Evolutionary conservation across 23 tunicate species (phyloP).

Genomic region (Clavelina lepadiformis): DNA sequence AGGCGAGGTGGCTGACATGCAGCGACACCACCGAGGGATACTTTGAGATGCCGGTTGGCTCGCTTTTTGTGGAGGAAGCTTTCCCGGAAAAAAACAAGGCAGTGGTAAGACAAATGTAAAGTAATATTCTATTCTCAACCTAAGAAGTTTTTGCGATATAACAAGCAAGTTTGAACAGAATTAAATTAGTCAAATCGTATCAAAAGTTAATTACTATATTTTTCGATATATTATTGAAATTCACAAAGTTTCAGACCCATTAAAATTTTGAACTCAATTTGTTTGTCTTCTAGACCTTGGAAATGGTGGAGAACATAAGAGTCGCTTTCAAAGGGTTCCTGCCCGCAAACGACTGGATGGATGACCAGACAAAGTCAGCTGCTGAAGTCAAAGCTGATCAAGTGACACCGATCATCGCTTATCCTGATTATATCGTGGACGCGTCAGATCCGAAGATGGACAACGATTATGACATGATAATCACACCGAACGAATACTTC

Average conservation of each 20-base stretch:
- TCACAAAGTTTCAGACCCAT: too few relatives aligned
- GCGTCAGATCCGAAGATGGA: constrained; percentile 51
- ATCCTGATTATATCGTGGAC: constrained; percentile 84
- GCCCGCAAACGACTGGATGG: constrained; percentile 90
- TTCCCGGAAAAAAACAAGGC: constrained; percentile 77
- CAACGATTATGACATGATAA: constrained; percentile 28
- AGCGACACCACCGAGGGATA: constrained; percentile 50
- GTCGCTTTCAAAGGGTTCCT: constrained; percentile 58
- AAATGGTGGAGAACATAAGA: constrained; percentile 75
- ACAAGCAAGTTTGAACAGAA: too few relatives aligned
- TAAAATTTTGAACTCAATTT: neutral
- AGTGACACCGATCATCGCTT: constrained; percentile 64
- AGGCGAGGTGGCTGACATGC: constrained; percentile 83
- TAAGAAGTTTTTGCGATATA: neutral
- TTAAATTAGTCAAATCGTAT: too few relatives aligned
- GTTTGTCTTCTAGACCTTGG: constrained; percentile 46
- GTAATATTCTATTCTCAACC: neutral
- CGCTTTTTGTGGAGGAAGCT: constrained; percentile 61
- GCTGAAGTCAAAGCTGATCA: constrained; percentile 57
- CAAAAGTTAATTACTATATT: too few relatives aligned
- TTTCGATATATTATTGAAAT: too few relatives aligned
- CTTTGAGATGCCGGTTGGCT: constrained; percentile 85
- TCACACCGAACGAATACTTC: constrained; percentile 32
- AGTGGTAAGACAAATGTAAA: constrained; percentile 34
- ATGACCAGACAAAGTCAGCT: constrained; percentile 48